These are phyloP conservation scores for Umimayanthus chanpuru DNA, from an alignment of 92 coral and sea anemone genomes.

Conservation along the genomic window DNA sequence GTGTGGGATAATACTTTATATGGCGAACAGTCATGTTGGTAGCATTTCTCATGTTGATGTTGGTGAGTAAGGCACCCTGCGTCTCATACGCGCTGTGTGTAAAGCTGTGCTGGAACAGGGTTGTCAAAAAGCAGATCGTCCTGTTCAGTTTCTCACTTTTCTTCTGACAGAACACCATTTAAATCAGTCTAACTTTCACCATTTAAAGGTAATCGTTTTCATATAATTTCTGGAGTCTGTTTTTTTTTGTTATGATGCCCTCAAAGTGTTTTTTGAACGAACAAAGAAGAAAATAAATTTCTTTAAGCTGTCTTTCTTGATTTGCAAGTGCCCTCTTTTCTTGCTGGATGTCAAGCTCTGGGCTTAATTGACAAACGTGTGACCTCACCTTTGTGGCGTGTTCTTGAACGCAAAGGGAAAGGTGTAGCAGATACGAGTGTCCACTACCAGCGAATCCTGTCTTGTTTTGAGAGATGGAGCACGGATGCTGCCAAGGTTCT, in stretches of 20 bases:
- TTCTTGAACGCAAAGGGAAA: constrained; percentile 21
- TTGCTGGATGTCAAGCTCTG: constrained; percentile 42
- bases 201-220: constrained; percentile 28
- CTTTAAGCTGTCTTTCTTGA: constrained; percentile 25
- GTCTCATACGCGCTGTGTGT: constrained; percentile 29
- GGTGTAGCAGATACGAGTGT: background rate
- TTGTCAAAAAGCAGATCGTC: constrained; percentile 31
- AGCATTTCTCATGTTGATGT: constrained; percentile 17
- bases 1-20: constrained; percentile 39
- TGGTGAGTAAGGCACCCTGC: constrained; percentile 41
- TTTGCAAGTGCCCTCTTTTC: constrained; percentile 35
- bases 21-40: constrained; percentile 28
- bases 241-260: constrained; percentile 47
- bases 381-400: constrained; percentile 24
- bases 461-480: constrained; percentile 22
- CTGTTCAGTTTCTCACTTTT: constrained; percentile 28
- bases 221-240: constrained; percentile 34
- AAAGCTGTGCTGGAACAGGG: constrained; percentile 38
- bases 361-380: constrained; percentile 27
- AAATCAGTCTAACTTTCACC: constrained; percentile 37
- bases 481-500: constrained; percentile 4
- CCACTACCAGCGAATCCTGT: constrained; percentile 7
- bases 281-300: constrained; percentile 28
- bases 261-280: constrained; percentile 32
- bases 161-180: constrained; percentile 26